Percentiles rank a stretch among this genome's conserved stretches.
Evolutionary conservation across 1,140 invertebrate genomes (phyloP).

Genomic region (Philopotamus ludificatus): DNA sequence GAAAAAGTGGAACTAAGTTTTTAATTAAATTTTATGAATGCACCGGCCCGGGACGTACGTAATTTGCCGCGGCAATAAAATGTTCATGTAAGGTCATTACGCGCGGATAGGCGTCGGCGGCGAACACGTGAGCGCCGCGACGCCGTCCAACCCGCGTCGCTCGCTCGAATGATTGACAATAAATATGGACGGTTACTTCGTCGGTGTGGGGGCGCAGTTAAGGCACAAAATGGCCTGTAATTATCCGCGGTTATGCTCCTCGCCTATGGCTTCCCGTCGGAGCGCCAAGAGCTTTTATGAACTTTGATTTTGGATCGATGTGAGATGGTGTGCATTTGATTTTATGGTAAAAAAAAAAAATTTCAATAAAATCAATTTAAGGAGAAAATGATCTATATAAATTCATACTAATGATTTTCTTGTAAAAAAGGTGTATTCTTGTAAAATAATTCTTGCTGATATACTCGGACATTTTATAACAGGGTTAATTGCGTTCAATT

Average conservation of each 20-base stretch:
- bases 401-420: too few species aligned
- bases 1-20: constrained; percentile 25
- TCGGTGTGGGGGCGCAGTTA: not conserved
- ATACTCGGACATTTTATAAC: too few species aligned
- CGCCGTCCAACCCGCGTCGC: constrained; percentile 16
- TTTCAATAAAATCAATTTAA: too few species aligned
- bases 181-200: not conserved
- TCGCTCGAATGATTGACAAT: constrained; percentile 21
- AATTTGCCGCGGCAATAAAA: constrained; percentile 26
- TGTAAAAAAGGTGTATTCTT: too few species aligned
- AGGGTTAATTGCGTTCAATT: too few species aligned
- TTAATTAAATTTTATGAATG: constrained; percentile 35
- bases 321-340: too few species aligned
- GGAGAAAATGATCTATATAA: too few species aligned
- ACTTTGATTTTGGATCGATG: too few species aligned
- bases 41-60: constrained; percentile 7
- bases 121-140: constrained; percentile 14
- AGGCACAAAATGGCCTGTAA: not conserved
- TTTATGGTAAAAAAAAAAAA: too few species aligned
- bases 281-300: too few species aligned
- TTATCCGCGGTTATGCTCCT: not conserved
- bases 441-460: too few species aligned
- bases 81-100: constrained; percentile 37
- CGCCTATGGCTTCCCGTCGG: too few species aligned
- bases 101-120: constrained; percentile 16